Evolutionary conservation across 1,140 invertebrate species (phyloP), one percentile per base, ranked within the genome.

Genomic region (Octopus bimaculoides): DNA sequence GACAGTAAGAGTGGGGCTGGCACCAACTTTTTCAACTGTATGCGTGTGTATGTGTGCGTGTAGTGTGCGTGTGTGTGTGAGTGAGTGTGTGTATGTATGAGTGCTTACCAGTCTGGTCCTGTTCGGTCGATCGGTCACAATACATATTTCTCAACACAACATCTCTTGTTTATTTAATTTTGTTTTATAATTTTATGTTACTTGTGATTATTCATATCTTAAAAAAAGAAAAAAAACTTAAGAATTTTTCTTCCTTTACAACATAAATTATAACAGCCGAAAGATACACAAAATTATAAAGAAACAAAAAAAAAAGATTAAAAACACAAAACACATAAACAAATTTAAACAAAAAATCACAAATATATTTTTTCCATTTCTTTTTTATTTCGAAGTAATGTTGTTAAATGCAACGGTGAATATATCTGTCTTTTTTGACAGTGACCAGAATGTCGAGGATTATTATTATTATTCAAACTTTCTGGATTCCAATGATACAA

Each of bases 401-500:
- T 75, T 75, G 26, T 41, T 52, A 53, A 75, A 75, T 53, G n/a
- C 74, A 52, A 75, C 74, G 7, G 17, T 14, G 66, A 71, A 71
- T 71, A 10, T 71, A n/a, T 71, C 66, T 20, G 66, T 71, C 66
- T 71, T 71, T 20, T 20, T 17, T 20, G 66, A 71, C 66, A n/a
- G 17, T 71, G 66, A 20, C 17, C 26, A 4, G 17, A 20, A 71
- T 20, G 17, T n/a, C 17, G 66, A 71, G 26, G 66, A 71, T 71
- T 71, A 71, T 20, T 41, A 41, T 41, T 71, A 71, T 6, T 71
- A 71, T 71, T n/a, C 26, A 20, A 71, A 71, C 66, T 71, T 71
- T 20, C 26, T 71, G 14, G 66, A 71, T 14, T 71, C 66, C 17
- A 71, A 71, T 71, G 66, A 71, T 20, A 71, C 66, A 41, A 41